Evolutionary conservation across 2,797 vertebrate species (phyloP), one percentile per base, ranked within the genome.

Genomic region (Gadopsis bispinosus): DNA sequence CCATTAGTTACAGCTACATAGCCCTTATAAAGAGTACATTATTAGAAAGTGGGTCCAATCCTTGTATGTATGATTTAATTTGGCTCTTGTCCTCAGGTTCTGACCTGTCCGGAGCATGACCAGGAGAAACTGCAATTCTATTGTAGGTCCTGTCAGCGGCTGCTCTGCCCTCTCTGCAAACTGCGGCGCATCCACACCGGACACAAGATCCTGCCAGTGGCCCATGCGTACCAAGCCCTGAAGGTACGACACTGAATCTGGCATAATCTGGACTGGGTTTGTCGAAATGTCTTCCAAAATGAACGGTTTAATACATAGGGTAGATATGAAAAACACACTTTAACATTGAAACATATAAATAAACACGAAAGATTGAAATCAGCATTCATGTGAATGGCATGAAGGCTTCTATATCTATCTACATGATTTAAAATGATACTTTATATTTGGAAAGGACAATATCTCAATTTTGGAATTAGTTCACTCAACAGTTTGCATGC

Each of bases 121-220:
- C 97, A 97, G 88, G 98, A 99, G 92, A 97, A 97, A 66, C 95
- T 99, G 63, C 96, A 96, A 82, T 97, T 98, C 86, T 99, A 98
- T 84, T 99, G 98, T 76, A 95, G 97, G 92, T 96, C 97, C 0
- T 99, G 98, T 91, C 97, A 98, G 84, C 95, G 97, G 29, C 93
- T 99, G 80, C 97, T 98, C 43, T 99, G 98, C 85, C 96, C 97
- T 12, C 96, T 99, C 75, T 99, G 98, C 88, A 97, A 97, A 14
- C 96, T 99, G 59, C 95, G 98, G 1, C 96, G 98, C 39, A 88
- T 95, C 47, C 98, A 99, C 90, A 91, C 95, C 0, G 96, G 97
- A 64, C 98, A 99, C 93, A 98, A 98, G 92, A 96, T 99, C 85
- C 96, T 96, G 0, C 97, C 97, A 0, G 96, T 99, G 64, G 94